These are phyloP conservation scores for Eilema griseolum DNA, from an alignment of 2,888 invertebrate species.

Conservation along the genomic window DNA sequence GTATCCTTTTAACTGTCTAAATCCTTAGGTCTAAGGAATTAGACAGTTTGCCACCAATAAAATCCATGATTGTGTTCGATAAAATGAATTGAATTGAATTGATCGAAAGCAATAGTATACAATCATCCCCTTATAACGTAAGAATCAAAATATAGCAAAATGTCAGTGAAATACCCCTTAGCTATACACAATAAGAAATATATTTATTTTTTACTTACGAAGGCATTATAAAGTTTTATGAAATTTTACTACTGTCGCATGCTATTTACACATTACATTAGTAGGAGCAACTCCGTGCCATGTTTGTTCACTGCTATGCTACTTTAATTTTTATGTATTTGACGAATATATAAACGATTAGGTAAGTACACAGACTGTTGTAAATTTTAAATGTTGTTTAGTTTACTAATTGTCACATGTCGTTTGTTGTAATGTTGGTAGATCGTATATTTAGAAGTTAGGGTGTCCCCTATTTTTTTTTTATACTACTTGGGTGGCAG, in stretches of 20 bases:
- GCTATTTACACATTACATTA: constrained; percentile 40
- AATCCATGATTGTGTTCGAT: too few species aligned
- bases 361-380: constrained; percentile 32
- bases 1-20: too few species aligned
- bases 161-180: too few species aligned
- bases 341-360: constrained; percentile 36
- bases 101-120: too few species aligned
- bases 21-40: too few species aligned
- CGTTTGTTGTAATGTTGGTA: background rate
- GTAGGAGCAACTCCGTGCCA: constrained; percentile 19
- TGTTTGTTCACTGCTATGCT: constrained; percentile 28
- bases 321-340: constrained; percentile 39
- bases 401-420: constrained; percentile 5
- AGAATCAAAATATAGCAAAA: too few species aligned
- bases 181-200: too few species aligned
- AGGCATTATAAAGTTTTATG: background rate
- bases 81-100: too few species aligned
- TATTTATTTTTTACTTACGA: background rate
- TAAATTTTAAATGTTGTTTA: constrained; percentile 29
- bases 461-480: too few species aligned
- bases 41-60: too few species aligned
- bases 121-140: too few species aligned
- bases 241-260: constrained; percentile 33
- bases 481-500: too few species aligned
- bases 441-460: background rate